These are phyloP conservation scores for Amphilophus citrinellus DNA, from an alignment of 2,113 vertebrate species.

Conservation along the genomic window DNA sequence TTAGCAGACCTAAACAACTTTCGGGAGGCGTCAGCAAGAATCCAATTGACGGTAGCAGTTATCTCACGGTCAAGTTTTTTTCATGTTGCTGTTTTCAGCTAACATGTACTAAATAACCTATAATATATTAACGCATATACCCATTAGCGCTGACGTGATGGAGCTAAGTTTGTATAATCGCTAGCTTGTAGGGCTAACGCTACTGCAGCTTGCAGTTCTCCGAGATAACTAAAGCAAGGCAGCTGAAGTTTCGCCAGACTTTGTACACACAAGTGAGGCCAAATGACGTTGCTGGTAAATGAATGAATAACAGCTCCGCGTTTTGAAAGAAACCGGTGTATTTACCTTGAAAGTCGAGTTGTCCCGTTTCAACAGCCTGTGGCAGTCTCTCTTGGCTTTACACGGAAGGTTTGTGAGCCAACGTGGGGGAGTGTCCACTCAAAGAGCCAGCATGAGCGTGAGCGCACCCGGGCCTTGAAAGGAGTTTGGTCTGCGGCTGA, in stretches of 20 bases:
- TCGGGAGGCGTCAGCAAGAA: neutral
- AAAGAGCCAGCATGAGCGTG: neutral
- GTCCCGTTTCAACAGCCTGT: conserved; percentile 14
- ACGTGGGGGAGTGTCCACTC: conserved; percentile 65
- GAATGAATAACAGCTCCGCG: neutral
- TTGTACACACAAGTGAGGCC: neutral
- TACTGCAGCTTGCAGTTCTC: neutral
- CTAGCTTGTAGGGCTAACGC: conserved; percentile 44
- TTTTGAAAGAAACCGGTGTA: neutral
- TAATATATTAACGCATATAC: neutral
- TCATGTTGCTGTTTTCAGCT: neutral
- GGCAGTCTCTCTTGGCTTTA: neutral
- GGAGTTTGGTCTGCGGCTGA: neutral
- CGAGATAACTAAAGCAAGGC: neutral
- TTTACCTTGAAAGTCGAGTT: conserved; percentile 42
- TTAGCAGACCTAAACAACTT: conserved; percentile 38
- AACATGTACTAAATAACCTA: neutral
- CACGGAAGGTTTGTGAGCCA: conserved; percentile 1
- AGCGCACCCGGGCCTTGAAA: neutral
- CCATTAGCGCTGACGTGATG: neutral
- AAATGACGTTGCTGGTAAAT: neutral
- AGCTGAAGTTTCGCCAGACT: neutral
- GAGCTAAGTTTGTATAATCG: conserved; percentile 32
- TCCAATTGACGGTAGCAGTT: neutral
- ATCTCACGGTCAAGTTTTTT: accelerated